Evolutionary conservation across 1,140 invertebrate species (phyloP).

Genomic region (Carcinoscorpius rotundicauda): DNA sequence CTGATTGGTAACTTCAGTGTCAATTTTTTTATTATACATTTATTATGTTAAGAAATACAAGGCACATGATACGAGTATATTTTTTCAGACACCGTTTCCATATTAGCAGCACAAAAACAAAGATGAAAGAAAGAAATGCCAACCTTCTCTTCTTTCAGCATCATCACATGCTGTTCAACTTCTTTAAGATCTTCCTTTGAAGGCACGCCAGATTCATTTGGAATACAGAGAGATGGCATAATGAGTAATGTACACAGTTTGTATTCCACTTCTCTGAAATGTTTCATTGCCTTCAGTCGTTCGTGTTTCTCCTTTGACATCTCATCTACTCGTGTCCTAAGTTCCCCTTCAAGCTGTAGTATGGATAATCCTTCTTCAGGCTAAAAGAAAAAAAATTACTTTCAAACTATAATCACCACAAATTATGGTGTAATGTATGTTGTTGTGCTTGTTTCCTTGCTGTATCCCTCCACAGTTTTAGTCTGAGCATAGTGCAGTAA

Average conservation of each 20-base stretch:
- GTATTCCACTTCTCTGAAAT: conserved; percentile 5
- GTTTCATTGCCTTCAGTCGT: conserved; percentile 6
- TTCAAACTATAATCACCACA: no score
- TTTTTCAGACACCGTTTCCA: neutral
- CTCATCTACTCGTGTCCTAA: conserved; percentile 6
- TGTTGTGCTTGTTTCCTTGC: no score
- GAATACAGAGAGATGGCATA: neutral
- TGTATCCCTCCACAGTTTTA: no score
- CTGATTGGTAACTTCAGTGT: no score
- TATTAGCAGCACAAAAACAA: conserved; percentile 7
- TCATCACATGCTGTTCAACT: conserved; percentile 8
- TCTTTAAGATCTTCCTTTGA: conserved; percentile 10
- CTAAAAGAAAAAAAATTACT: no score
- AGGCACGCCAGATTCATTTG: conserved; percentile 8
- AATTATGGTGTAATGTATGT: no score
- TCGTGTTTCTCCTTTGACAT: conserved; percentile 9
- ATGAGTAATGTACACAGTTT: conserved; percentile 6
- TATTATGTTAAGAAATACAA: no score
- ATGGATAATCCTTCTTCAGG: no score
- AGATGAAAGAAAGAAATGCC: neutral
- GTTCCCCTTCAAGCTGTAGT: conserved; percentile 3
- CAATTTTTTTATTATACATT: no score
- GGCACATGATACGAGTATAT: no score
- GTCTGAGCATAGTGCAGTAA: no score
- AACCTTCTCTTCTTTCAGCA: conserved; percentile 10